Conservation (phyloP, 2,797 vertebrate genomes). For the Manis crassicaudata region DNA sequence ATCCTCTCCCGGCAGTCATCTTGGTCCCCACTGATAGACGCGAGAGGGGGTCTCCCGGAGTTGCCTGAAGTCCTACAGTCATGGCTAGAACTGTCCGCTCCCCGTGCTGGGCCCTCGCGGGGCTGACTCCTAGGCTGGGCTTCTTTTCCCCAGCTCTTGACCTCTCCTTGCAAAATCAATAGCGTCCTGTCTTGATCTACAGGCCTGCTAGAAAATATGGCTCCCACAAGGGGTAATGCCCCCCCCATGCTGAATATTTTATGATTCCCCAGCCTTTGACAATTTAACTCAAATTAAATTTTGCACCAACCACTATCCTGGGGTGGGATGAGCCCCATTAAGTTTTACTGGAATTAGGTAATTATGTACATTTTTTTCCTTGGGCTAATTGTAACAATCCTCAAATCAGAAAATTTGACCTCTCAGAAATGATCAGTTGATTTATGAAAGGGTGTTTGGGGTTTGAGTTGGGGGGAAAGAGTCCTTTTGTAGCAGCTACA, state of each 20-base stretch:
- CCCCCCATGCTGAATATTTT: background rate
- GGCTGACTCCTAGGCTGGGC: background rate
- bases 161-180: background rate
- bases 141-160: background rate
- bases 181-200: constrained; percentile 36
- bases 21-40: background rate
- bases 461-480: background rate
- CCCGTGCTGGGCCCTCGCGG: rapidly evolving
- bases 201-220: constrained; percentile 28
- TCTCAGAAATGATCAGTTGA: background rate
- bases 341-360: constrained; percentile 66
- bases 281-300: constrained; percentile 38
- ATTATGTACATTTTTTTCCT: background rate
- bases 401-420: constrained; percentile 36
- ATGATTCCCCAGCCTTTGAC: background rate
- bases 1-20: background rate
- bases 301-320: constrained; percentile 17
- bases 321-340: constrained; percentile 31
- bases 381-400: constrained; percentile 30
- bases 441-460: background rate
- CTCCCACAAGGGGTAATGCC: background rate
- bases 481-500: background rate
- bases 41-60: background rate
- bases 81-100: no score
- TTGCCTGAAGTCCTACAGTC: background rate